Evolutionary conservation across 1,140 invertebrate species (phyloP).

Genomic region (Diuraphis noxia): DNA sequence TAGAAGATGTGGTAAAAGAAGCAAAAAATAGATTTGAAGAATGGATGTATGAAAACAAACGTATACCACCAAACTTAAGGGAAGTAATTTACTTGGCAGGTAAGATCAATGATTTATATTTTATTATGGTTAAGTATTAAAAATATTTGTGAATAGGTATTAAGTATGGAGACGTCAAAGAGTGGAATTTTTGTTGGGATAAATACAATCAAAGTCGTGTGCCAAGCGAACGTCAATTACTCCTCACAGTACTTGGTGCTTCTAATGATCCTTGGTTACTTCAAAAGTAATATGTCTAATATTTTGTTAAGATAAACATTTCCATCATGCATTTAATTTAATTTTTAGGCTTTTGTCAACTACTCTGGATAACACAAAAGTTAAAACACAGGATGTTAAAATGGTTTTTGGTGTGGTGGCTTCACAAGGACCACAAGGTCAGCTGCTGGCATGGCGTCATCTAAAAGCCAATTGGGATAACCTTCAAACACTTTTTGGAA

Average conservation of each 20-base stretch:
- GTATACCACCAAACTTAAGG: slow-evolving; percentile 71
- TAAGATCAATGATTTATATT: slow-evolving; percentile 55
- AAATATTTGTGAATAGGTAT: slow-evolving; percentile 60
- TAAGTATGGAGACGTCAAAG: slow-evolving; percentile 70
- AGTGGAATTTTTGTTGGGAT: slow-evolving; percentile 78
- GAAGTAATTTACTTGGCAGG: slow-evolving; percentile 76
- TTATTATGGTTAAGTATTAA: neutral
- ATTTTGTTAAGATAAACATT: slow-evolving; percentile 70
- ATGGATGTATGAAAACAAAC: slow-evolving; percentile 68
- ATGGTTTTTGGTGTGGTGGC: slow-evolving; percentile 71
- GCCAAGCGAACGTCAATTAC: slow-evolving; percentile 70
- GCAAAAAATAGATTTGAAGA: slow-evolving; percentile 68
- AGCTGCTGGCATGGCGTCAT: slow-evolving; percentile 76
- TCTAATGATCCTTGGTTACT: slow-evolving; percentile 75
- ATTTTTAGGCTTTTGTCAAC: slow-evolving; percentile 66
- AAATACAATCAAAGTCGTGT: slow-evolving; percentile 70
- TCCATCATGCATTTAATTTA: neutral
- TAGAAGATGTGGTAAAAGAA: slow-evolving; percentile 68
- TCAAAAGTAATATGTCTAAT: slow-evolving; percentile 67
- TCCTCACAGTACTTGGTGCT: slow-evolving; percentile 72
- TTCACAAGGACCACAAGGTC: slow-evolving; percentile 70
- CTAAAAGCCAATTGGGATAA: slow-evolving; percentile 74
- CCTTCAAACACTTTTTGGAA: slow-evolving; percentile 69
- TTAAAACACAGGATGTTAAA: slow-evolving; percentile 73
- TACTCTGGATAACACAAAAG: slow-evolving; percentile 68